Conservation (phyloP, 2,888 invertebrate species). For the Pandemis corylana region DNA sequence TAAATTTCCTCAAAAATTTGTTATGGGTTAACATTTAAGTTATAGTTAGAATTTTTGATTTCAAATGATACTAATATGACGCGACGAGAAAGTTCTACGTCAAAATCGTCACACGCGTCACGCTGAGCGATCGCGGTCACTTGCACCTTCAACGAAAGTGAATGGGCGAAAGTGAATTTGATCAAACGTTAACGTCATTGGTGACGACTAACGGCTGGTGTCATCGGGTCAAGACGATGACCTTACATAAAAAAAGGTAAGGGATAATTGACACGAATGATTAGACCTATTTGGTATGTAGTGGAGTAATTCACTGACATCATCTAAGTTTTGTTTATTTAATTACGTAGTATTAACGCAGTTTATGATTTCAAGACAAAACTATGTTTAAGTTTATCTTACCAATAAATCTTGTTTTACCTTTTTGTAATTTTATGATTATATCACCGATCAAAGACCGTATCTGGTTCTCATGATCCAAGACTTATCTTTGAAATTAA, state of each 20-base stretch:
- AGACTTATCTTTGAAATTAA: no score
- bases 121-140: constrained; percentile 63
- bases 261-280: constrained; percentile 17
- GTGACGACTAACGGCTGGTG: not conserved
- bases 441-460: no score
- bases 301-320: constrained; percentile 11
- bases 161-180: constrained; percentile 58
- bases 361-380: not conserved
- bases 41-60: no score
- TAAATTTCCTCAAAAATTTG: not conserved
- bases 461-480: no score
- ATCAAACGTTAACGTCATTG: constrained; percentile 20
- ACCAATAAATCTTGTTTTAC: no score
- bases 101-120: constrained; percentile 50
- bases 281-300: constrained; percentile 1
- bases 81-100: constrained; percentile 53
- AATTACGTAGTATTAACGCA: not conserved
- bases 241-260: constrained; percentile 16
- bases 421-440: no score
- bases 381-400: not conserved
- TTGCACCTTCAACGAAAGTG: constrained; percentile 68
- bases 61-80: constrained; percentile 31
- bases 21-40: not conserved
- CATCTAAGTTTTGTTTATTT: not conserved
- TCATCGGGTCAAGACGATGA: constrained; percentile 20